These are phyloP conservation scores for Platycnemis pennipes DNA, from an alignment of 2,888 invertebrate species.

Conservation along the genomic window DNA sequence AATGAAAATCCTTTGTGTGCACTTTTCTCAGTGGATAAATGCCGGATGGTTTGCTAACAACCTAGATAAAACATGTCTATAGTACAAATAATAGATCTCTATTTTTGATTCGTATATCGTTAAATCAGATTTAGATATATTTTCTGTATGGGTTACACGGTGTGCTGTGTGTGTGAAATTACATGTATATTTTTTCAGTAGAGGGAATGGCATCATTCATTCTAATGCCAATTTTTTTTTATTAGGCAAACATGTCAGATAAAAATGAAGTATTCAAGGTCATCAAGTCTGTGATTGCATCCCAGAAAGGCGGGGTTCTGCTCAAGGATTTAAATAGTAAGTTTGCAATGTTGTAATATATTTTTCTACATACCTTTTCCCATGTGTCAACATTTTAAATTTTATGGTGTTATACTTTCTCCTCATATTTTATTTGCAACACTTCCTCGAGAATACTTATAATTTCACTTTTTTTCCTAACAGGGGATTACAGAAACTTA, in stretches of 20 bases:
- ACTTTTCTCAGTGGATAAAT: too few species aligned
- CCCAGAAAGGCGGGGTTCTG: slow-evolving; percentile 41
- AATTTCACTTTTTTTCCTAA: neutral
- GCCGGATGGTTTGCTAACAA: too few species aligned
- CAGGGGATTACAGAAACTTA: slow-evolving; percentile 49
- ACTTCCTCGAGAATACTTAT: neutral
- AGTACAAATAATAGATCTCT: too few species aligned
- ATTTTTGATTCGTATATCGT: too few species aligned
- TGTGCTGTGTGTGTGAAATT: too few species aligned
- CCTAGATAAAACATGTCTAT: too few species aligned
- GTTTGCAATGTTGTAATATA: neutral
- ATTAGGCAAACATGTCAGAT: neutral
- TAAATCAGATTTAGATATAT: too few species aligned
- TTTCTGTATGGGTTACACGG: too few species aligned
- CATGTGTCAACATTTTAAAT: neutral
- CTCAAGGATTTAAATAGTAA: slow-evolving; percentile 40
- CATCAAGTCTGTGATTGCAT: slow-evolving; percentile 48
- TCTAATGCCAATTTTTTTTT: neutral
- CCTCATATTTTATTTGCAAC: neutral
- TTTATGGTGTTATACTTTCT: neutral
- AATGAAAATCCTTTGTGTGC: too few species aligned
- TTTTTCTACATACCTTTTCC: too few species aligned
- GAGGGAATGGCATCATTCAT: too few species aligned
- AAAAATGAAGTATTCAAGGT: slow-evolving; percentile 34
- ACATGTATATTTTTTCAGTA: too few species aligned